phyloP scores from a whole-genome alignment of 2,797 vertebrate species.

The Champsocephalus gunnari region DNA sequence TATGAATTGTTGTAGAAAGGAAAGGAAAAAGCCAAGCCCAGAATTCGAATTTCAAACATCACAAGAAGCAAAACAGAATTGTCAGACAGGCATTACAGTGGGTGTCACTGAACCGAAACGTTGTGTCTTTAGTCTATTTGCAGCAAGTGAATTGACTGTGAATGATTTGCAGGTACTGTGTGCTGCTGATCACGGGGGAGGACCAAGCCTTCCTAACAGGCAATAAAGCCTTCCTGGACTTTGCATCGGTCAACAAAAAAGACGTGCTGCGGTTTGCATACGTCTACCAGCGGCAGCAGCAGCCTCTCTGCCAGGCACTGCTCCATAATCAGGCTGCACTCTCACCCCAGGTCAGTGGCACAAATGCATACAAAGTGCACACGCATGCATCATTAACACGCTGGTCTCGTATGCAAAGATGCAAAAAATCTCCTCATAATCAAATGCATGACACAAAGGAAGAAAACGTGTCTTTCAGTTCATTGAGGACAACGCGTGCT shows the following conservation, averaged over 20 bases:
- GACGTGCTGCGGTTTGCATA: conserved; percentile 93
- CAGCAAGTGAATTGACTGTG: conserved; percentile 3
- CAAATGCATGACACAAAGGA: background rate
- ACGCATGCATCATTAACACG: background rate
- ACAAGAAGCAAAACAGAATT: background rate
- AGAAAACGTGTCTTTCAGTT: background rate
- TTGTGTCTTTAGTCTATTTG: background rate
- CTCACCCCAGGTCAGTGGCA: conserved; percentile 78
- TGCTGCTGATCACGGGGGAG: conserved; percentile 90
- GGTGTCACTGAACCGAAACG: background rate
- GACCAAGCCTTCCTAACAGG: conserved; percentile 80
- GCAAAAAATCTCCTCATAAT: background rate
- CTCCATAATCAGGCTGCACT: conserved; percentile 81
- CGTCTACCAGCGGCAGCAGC: conserved; percentile 88
- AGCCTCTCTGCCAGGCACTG: conserved; percentile 87
- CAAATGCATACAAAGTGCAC: conserved; percentile 1
- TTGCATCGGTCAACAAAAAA: conserved; percentile 91
- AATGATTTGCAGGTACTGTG: conserved; percentile 88
- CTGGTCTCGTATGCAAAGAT: background rate
- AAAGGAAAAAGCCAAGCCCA: background rate
- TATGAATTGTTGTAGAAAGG: background rate
- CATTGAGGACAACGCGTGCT: conserved; percentile 15
- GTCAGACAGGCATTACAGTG: background rate
- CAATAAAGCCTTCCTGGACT: conserved; percentile 91
- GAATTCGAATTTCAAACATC: background rate